Evolutionary conservation across 1,140 invertebrate species (phyloP).

Genomic region (Hesperophylax magnus): DNA sequence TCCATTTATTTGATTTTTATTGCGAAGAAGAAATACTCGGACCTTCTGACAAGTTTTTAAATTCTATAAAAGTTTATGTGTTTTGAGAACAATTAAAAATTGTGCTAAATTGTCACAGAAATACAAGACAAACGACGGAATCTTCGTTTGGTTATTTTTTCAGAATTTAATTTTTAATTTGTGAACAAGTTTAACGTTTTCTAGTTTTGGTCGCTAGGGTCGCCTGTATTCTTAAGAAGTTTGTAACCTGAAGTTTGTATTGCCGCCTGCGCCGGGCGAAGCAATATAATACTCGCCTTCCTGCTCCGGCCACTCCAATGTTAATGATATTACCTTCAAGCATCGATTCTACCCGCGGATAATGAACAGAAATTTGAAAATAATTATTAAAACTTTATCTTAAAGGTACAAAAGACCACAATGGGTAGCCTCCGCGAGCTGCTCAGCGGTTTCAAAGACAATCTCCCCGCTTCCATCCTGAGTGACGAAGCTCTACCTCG

Average conservation of each 20-base stretch:
- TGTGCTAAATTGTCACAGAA: too few species aligned
- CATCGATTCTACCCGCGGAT: constrained; percentile 57
- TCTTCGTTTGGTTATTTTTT: too few species aligned
- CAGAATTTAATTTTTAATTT: too few species aligned
- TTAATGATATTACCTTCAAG: constrained; percentile 57
- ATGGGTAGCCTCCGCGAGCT: constrained; percentile 44
- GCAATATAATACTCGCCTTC: constrained; percentile 43
- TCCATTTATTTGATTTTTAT: too few species aligned
- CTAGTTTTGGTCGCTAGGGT: too few species aligned
- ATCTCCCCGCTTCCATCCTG: constrained; percentile 8
- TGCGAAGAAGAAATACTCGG: too few species aligned
- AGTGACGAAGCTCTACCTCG: neutral
- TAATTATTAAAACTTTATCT: constrained; percentile 59
- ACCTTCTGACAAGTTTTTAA: too few species aligned
- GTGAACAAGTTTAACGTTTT: too few species aligned
- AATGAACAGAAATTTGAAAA: constrained; percentile 59
- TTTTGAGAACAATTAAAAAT: too few species aligned
- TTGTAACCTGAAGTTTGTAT: constrained; percentile 42
- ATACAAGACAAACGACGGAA: too few species aligned
- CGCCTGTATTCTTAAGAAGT: neutral
- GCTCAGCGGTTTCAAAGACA: constrained; percentile 51
- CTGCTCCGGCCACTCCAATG: constrained; percentile 49
- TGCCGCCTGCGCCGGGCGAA: constrained; percentile 11
- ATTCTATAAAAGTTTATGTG: too few species aligned
- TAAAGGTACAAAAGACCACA: constrained; percentile 57